These are phyloP conservation scores for Sparidentex hasta DNA, from an alignment of 2,797 vertebrate species.

Conservation along the genomic window DNA sequence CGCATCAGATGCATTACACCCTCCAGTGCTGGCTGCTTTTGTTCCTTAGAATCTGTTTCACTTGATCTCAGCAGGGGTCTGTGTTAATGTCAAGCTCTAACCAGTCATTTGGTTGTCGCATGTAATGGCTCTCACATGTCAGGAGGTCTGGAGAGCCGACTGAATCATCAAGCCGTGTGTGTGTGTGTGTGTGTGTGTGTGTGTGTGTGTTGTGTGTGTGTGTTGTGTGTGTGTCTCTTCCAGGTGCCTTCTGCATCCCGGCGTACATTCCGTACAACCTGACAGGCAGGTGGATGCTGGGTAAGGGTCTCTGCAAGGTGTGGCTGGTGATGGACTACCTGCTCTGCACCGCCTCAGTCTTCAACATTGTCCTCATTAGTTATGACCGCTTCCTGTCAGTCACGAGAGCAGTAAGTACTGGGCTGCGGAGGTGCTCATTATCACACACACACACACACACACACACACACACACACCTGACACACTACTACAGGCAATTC, in stretches of 20 bases:
- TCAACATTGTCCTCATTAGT: slow-evolving; percentile 95
- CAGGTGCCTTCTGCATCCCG: slow-evolving; percentile 92
- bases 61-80: slow-evolving; percentile 8
- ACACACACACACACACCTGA: not conserved
- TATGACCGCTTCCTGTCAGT: slow-evolving; percentile 93
- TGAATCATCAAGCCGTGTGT: slow-evolving; percentile 43
- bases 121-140: slow-evolving; percentile 22
- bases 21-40: not conserved
- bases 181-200: slow-evolving; percentile 23
- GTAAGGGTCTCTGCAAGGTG: slow-evolving; percentile 88
- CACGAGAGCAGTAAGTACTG: slow-evolving; percentile 90
- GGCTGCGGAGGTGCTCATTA: slow-evolving; percentile 45
- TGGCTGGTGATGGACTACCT: slow-evolving; percentile 93
- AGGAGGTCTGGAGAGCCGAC: slow-evolving; percentile 18
- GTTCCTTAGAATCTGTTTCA: slow-evolving; percentile 3
- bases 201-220: slow-evolving; percentile 26
- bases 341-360: slow-evolving; percentile 91
- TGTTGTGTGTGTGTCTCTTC: slow-evolving; percentile 36
- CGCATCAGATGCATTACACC: not conserved
- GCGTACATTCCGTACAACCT: slow-evolving; percentile 90
- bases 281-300: slow-evolving; percentile 87
- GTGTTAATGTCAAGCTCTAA: not conserved
- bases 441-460: slow-evolving; percentile 25
- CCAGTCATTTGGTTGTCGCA: slow-evolving; percentile 13
- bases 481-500: slow-evolving; percentile 1